These are phyloP conservation scores for Heliothis peltigera DNA, from an alignment of 2,888 invertebrate genomes.

Conservation along the genomic window DNA sequence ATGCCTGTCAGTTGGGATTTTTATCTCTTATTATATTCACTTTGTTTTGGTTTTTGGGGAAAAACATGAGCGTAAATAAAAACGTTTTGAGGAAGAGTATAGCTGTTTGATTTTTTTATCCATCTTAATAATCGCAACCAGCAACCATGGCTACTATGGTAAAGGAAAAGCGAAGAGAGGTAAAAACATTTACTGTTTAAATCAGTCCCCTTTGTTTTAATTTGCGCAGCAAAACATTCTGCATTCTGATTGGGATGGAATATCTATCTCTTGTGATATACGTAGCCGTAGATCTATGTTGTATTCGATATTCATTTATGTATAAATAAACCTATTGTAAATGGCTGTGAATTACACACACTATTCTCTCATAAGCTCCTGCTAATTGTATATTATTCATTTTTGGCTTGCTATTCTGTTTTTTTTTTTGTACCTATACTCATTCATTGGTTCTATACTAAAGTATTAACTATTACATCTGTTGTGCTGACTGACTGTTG, in stretches of 20 bases:
- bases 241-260: conserved; percentile 1
- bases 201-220: conserved; percentile 53
- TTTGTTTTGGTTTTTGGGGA: conserved; percentile 54
- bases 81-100: conserved; percentile 7
- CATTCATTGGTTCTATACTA: no score
- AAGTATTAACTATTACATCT: no score
- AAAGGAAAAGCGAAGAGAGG: conserved; percentile 82
- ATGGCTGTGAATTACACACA: not conserved
- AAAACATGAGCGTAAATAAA: conserved; percentile 46
- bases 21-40: conserved; percentile 18
- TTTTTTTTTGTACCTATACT: no score
- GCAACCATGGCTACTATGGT: conserved; percentile 81
- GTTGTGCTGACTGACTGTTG: no score
- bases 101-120: conserved; percentile 7
- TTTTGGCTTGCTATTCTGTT: no score
- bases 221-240: conserved; percentile 50
- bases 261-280: conserved; percentile 1
- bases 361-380: not conserved
- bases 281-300: not conserved
- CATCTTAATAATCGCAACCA: not conserved
- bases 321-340: not conserved
- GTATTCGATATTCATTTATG: not conserved
- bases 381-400: no score
- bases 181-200: conserved; percentile 58
- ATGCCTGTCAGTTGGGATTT: not conserved